A percentile compares a stretch with the other conserved stretches of the same genome.
These are phyloP conservation scores for Gymnobelideus leadbeateri DNA, from an alignment of 2,113 vertebrate species.

Conservation along the genomic window DNA sequence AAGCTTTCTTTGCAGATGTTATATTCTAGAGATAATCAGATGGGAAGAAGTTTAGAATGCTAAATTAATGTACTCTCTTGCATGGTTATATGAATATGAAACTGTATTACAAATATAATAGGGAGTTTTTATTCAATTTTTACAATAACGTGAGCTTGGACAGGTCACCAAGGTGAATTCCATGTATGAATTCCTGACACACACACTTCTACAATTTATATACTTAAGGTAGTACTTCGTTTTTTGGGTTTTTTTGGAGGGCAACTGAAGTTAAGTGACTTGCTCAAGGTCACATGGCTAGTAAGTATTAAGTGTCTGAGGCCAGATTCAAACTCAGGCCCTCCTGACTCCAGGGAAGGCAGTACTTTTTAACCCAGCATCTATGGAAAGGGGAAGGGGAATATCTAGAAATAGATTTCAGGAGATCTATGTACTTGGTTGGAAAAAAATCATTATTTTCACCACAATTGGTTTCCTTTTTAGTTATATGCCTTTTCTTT, in stretches of 20 bases:
- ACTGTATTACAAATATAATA: not conserved
- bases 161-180: not conserved
- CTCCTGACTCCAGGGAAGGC: too few species aligned
- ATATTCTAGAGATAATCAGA: not conserved
- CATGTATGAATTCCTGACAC: too few species aligned
- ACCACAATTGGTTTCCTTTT: not conserved
- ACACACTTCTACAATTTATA: not conserved
- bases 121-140: not conserved
- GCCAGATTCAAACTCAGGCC: too few species aligned
- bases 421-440: not conserved
- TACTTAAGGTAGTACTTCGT: not conserved
- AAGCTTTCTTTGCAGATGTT: not conserved
- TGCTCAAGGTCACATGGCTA: too few species aligned
- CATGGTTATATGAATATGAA: not conserved
- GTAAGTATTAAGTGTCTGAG: too few species aligned
- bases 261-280: too few species aligned
- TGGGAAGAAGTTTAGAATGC: not conserved
- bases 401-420: not conserved
- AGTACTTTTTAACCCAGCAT: not conserved
- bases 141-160: not conserved
- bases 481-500: not conserved
- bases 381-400: not conserved
- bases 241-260: too few species aligned
- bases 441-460: not conserved
- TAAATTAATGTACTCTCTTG: not conserved